Evolutionary conservation across 2,797 vertebrate genomes (phyloP).

Genomic region (Epinephelus coioides): DNA sequence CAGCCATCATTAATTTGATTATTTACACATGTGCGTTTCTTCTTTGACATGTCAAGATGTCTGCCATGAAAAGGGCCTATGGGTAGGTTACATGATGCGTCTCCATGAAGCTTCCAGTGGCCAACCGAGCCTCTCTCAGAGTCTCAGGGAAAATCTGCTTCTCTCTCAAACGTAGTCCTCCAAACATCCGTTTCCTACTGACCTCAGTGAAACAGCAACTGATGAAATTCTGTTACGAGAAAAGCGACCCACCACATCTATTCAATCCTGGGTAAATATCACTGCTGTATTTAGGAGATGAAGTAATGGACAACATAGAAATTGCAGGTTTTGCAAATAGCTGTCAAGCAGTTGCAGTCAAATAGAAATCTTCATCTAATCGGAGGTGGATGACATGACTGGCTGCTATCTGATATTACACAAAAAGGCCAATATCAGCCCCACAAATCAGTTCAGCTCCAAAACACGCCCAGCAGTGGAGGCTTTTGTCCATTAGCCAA

Average conservation of each 20-base stretch:
- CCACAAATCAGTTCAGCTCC: neutral
- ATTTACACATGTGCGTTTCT: neutral
- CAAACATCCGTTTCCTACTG: neutral
- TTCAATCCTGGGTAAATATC: neutral
- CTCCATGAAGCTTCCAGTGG: slow-evolving; percentile 2
- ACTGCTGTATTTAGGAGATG: neutral
- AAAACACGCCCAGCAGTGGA: slow-evolving; percentile 17
- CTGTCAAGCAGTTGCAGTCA: slow-evolving; percentile 1
- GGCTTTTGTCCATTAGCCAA: slow-evolving; percentile 49
- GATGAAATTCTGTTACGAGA: too few relatives aligned
- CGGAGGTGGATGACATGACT: neutral
- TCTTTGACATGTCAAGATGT: neutral
- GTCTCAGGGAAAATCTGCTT: neutral
- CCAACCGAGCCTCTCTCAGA: neutral
- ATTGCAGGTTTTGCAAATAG: neutral
- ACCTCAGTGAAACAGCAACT: too few relatives aligned
- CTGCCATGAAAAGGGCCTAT: neutral
- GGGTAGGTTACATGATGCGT: neutral
- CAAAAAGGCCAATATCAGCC: slow-evolving; percentile 12
- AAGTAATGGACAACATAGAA: neutral
- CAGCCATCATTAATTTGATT: slow-evolving; percentile 5
- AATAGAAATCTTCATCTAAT: slow-evolving; percentile 17
- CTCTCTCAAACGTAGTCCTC: neutral
- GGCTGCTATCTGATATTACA: neutral
- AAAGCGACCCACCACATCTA: too few relatives aligned